A percentile compares a stretch with the other conserved stretches of the same genome.
phyloP scores from a whole-genome alignment of 2,888 invertebrate species.

The Ctena decussata region DNA sequence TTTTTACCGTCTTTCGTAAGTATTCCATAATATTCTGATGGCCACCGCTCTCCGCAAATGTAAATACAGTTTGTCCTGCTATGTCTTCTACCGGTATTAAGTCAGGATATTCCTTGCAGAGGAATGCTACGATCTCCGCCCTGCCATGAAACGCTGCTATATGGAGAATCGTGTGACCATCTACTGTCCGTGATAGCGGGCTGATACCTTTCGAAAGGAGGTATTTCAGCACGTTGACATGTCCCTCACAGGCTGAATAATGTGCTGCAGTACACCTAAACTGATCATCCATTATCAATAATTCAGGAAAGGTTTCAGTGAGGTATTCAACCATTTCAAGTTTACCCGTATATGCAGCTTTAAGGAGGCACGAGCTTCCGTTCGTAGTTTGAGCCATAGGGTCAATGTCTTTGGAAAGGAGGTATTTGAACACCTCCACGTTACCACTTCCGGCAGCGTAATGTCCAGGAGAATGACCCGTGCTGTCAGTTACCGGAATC shows the following conservation, averaged over 20 bases:
- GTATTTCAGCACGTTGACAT: slow-evolving; percentile 33
- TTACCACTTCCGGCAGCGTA: slow-evolving; percentile 58
- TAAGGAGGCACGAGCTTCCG: slow-evolving; percentile 49
- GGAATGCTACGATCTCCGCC: slow-evolving; percentile 27
- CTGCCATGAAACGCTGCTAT: slow-evolving; percentile 63
- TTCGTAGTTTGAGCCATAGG: slow-evolving; percentile 38
- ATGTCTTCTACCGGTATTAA: slow-evolving; percentile 28
- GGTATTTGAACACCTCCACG: slow-evolving; percentile 33
- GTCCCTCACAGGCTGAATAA: slow-evolving; percentile 54
- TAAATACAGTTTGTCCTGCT: slow-evolving; percentile 25
- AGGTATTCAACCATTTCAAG: slow-evolving; percentile 43
- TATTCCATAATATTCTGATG: slow-evolving; percentile 37
- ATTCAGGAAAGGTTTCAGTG: slow-evolving; percentile 22
- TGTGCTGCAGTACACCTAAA: slow-evolving; percentile 55
- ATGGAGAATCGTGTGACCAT: slow-evolving; percentile 55
- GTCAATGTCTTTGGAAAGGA: slow-evolving; percentile 41
- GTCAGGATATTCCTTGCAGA: slow-evolving; percentile 52
- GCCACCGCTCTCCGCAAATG: slow-evolving; percentile 47
- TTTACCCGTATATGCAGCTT: slow-evolving; percentile 55
- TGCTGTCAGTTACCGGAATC: slow-evolving; percentile 21
- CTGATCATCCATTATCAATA: slow-evolving; percentile 34
- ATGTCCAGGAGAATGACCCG: slow-evolving; percentile 53
- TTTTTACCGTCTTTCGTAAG: not conserved
- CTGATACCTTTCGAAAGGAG: slow-evolving; percentile 23
- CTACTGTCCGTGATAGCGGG: slow-evolving; percentile 43